phyloP scores from a whole-genome alignment of 30 jellyfish, hydroid and myxozoan species.

The Haliclystus octoradiatus region DNA sequence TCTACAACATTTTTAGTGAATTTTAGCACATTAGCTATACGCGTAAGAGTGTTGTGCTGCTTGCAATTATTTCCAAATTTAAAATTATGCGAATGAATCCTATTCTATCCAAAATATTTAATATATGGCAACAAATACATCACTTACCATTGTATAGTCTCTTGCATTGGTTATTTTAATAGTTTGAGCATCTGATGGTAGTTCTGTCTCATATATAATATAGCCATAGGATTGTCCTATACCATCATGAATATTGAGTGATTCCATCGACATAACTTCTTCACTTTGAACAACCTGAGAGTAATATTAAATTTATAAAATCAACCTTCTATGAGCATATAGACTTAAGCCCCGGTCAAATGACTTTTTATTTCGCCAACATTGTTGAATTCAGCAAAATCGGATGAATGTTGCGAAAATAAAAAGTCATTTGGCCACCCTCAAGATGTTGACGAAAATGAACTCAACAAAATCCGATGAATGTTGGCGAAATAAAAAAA shows the following conservation, averaged over 20 bases:
- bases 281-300: slow-evolving; percentile 8
- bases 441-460: no score
- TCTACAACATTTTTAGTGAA: no score
- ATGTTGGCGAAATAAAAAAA: no score
- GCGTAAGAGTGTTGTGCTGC: no score
- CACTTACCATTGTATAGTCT: slow-evolving; percentile 63
- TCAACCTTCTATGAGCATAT: not conserved
- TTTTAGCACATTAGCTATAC: no score
- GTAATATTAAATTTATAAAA: not conserved
- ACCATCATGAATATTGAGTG: slow-evolving; percentile 46
- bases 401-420: no score
- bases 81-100: no score
- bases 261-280: slow-evolving; percentile 74
- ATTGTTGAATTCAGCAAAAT: no score
- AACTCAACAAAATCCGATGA: no score
- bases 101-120: not conserved
- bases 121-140: not conserved
- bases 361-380: no score
- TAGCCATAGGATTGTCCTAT: slow-evolving; percentile 91
- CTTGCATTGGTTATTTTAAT: slow-evolving; percentile 37
- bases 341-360: not conserved
- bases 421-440: no score
- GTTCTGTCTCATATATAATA: slow-evolving; percentile 49
- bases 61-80: no score
- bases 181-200: slow-evolving; percentile 13